Conservation (phyloP, 2,113 vertebrate species). For the Peromyscus polionotus region DNA sequence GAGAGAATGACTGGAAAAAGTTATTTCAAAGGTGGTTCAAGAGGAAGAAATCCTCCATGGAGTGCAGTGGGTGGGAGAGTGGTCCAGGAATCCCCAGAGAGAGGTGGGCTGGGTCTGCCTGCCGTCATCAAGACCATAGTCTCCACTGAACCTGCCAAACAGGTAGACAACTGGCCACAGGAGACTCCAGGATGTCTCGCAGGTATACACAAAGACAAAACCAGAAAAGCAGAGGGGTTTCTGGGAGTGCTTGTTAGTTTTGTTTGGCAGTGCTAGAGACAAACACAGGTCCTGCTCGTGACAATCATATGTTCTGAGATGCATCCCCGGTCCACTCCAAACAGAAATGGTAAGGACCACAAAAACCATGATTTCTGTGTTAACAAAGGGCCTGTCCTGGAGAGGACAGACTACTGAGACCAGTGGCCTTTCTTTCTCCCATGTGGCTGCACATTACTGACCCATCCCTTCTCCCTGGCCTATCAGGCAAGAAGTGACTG, state of each 20-base stretch:
- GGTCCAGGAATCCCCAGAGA: not conserved
- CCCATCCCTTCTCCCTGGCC: not conserved
- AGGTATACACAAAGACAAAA: not conserved
- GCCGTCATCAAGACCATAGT: not conserved
- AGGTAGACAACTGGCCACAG: not conserved
- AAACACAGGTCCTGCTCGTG: not conserved
- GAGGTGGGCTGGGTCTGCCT: not conserved
- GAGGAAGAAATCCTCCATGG: slow-evolving; percentile 1
- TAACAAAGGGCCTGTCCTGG: not conserved
- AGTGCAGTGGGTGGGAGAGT: not conserved
- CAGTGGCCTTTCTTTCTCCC: not conserved
- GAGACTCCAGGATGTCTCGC: not conserved
- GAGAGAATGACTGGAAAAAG: not conserved
- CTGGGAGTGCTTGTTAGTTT: not conserved
- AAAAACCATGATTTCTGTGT: not conserved
- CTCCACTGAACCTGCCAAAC: not conserved
- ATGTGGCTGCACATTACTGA: not conserved
- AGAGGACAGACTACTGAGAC: not conserved
- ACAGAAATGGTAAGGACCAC: not conserved
- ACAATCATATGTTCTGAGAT: not conserved
- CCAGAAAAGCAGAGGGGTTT: not conserved
- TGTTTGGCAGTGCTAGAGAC: not conserved
- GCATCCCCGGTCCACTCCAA: not conserved
- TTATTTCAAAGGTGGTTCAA: not conserved
- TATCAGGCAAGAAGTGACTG: not conserved